A percentile compares a stretch with the other conserved stretches of the same genome.
phyloP scores from a whole-genome alignment of 2,797 vertebrate species.

The Cynopterus sphinx region DNA sequence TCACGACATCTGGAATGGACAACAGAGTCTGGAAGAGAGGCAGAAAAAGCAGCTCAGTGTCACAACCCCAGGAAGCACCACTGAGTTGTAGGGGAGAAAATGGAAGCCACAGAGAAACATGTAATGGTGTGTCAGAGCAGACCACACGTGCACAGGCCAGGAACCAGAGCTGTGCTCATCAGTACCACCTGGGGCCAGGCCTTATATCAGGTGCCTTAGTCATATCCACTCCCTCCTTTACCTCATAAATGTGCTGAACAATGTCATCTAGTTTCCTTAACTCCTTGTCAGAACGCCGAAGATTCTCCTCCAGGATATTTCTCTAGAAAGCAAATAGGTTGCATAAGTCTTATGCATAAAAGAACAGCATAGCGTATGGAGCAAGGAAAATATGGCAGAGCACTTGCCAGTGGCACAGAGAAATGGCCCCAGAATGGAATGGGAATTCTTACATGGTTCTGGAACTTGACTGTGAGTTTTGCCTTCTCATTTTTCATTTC shows the following conservation, averaged over 20 bases:
- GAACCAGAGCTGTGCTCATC: not conserved
- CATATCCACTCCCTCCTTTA: conserved; percentile 59
- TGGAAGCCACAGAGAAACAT: conserved; percentile 7
- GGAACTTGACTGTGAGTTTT: conserved; percentile 68
- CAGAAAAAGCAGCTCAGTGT: not conserved
- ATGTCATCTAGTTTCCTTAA: conserved; percentile 78
- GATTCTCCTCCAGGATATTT: conserved; percentile 78
- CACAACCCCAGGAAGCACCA: not conserved
- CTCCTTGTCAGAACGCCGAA: conserved; percentile 71
- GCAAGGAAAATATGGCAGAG: not conserved
- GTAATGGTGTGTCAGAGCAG: not conserved
- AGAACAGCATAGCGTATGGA: not conserved
- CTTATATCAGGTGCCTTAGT: not conserved
- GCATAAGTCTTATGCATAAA: not conserved
- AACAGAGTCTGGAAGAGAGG: conserved; percentile 53
- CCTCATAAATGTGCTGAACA: conserved; percentile 82
- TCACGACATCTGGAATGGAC: conserved; percentile 72
- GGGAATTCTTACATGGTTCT: conserved; percentile 74
- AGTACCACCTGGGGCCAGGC: not conserved
- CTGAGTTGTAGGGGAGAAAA: not conserved
- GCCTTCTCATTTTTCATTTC: conserved; percentile 80
- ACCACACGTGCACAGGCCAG: not conserved
- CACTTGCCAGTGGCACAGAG: not conserved
- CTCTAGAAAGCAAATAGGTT: conserved; percentile 74
- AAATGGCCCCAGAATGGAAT: not conserved